Conservation (phyloP, 2,888 invertebrate genomes). For the Pogonocherus hispidulus region DNA sequence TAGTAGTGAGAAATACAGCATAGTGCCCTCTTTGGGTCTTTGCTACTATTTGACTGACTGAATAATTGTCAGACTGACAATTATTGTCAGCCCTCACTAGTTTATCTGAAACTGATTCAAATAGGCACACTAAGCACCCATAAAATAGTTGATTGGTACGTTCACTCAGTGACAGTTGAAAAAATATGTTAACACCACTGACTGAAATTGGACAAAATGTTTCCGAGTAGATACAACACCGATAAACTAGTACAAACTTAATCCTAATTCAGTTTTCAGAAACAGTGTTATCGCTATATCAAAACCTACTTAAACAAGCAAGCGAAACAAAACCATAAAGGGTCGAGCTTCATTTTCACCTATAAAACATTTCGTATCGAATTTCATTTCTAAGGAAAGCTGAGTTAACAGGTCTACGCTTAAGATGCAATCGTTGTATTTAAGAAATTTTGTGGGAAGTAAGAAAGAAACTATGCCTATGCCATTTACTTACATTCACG, state of each 20-base stretch:
- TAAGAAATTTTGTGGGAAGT: too few species aligned
- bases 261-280: constrained; percentile 33
- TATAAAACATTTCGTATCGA: constrained; percentile 18
- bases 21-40: too few species aligned
- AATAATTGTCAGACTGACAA: too few species aligned
- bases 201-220: constrained; percentile 23
- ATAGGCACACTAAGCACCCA: not conserved
- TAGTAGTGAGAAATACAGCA: too few species aligned
- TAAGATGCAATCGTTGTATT: not conserved
- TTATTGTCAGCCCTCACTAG: too few species aligned
- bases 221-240: constrained; percentile 26
- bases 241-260: constrained; percentile 32
- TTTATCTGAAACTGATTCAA: not conserved
- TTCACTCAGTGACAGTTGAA: not conserved
- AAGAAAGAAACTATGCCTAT: too few species aligned
- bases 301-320: constrained; percentile 24
- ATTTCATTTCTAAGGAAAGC: constrained; percentile 14
- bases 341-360: constrained; percentile 19
- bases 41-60: too few species aligned
- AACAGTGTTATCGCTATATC: constrained; percentile 35
- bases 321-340: constrained; percentile 5
- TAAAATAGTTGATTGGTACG: constrained; percentile 7
- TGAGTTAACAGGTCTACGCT: not conserved
- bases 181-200: constrained; percentile 6
- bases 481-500: too few species aligned